Evolutionary conservation across 1,140 invertebrate genomes (phyloP).

Genomic region (Caenorhabditis inopinata): DNA sequence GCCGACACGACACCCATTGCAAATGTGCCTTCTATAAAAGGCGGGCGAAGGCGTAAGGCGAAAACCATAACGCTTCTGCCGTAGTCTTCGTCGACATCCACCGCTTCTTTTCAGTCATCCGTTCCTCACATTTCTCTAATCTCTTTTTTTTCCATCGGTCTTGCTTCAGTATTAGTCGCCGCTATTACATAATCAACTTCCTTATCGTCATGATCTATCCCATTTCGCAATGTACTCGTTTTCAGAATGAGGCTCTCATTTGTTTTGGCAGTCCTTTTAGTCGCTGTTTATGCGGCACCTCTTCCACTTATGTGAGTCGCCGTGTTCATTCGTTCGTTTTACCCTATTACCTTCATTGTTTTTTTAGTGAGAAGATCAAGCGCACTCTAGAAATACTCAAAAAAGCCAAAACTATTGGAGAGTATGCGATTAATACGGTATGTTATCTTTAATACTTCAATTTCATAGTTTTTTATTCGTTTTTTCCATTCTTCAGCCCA

Average conservation of each 20-base stretch:
- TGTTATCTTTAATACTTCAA: neutral
- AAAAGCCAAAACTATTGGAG: conserved; percentile 31
- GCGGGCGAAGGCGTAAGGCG: conserved; percentile 2
- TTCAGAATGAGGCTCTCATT: conserved; percentile 31
- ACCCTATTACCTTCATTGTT: neutral
- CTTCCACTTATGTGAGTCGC: conserved; percentile 17
- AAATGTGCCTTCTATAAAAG: conserved; percentile 33
- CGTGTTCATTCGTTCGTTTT: neutral
- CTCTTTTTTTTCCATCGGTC: neutral
- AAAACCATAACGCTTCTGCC: conserved; percentile 27
- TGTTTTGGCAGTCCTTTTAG: neutral
- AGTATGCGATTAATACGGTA: conserved; percentile 40
- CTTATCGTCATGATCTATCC: neutral
- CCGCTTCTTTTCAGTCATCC: neutral
- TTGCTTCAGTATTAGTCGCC: neutral
- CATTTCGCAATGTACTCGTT: neutral
- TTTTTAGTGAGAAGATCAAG: conserved; percentile 34
- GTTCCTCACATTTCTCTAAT: conserved; percentile 18
- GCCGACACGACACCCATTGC: conserved; percentile 28
- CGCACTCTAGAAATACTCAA: conserved; percentile 20
- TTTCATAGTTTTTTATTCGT: neutral
- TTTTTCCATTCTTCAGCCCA: conserved; percentile 9
- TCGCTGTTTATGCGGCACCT: conserved; percentile 17
- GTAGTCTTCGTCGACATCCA: neutral
- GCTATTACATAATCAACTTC: neutral